phyloP scores from a whole-genome alignment of 2,113 vertebrate species.

The Ptilorrhoa leucosticta region DNA sequence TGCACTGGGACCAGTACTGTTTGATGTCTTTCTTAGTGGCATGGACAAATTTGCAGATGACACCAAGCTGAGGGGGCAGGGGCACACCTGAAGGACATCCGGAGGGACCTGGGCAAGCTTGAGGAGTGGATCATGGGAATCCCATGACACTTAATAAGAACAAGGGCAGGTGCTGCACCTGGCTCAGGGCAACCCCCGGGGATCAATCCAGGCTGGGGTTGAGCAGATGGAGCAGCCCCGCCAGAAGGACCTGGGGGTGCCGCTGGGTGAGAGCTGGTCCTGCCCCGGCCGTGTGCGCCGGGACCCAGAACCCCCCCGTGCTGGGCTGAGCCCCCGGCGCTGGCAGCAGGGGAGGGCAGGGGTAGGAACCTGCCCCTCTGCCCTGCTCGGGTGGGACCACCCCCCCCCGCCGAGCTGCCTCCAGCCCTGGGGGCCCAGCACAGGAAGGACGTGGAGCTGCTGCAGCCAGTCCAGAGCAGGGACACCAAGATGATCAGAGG shows the following conservation, averaged over 20 bases:
- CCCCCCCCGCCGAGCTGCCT: neutral
- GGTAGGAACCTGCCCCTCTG: neutral
- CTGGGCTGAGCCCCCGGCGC: neutral
- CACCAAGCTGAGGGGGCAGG: neutral
- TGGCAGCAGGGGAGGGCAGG: neutral
- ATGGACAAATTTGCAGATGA: neutral
- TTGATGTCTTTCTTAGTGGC: neutral
- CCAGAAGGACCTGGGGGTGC: neutral
- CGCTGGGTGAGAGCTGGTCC: neutral
- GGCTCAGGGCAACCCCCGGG: accelerated
- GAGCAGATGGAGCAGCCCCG: neutral
- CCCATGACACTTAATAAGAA: neutral
- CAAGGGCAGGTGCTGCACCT: neutral
- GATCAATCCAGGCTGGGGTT: neutral
- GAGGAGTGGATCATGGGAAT: neutral
- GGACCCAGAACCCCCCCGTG: neutral
- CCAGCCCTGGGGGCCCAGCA: neutral
- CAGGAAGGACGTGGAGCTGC: neutral
- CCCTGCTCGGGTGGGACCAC: neutral
- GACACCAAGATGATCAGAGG: neutral
- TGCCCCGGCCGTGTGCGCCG: accelerated
- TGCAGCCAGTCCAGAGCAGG: neutral
- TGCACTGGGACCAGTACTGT: neutral
- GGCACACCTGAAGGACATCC: neutral
- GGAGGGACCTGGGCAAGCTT: neutral